Base-by-base conservation (phyloP, 2,888 invertebrate species). In the Plutella xylostella region DNA sequence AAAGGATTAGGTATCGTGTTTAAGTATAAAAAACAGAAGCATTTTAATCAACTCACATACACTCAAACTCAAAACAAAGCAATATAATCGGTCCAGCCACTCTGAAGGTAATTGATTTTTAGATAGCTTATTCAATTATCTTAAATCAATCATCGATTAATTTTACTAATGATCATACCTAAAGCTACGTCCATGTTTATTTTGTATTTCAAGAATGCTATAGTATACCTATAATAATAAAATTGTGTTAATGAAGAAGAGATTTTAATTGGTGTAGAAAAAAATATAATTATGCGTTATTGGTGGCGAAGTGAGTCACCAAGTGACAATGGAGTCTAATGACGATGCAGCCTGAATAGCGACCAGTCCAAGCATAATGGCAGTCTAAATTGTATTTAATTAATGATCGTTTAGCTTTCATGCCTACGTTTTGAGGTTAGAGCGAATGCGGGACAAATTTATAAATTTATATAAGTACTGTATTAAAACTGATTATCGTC, bases 261-360 rank as follows among this genome's bases (percentile, higher is more conserved):
- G 19, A 12, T 65, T 58, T 64, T 65, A 65, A 66, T 68, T 65
- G 63, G 55, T 51, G 54, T 55, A 50, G 54, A 58, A 61, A 58
- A 66, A 63, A 63, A 62, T 61, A 60, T 42, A 67, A 38, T n/a
- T n/a, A 68, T 66, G 58, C 64, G 70, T 68, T 68, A 70, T 71
- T 60, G 68, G 69, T 72, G 68, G 65, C 56, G 60, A 64, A n/a
- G n/a, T n/a, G n/a, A n/a, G n/a, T n/a, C n/a, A n/a, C n/a, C 30
- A 58, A 56, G 58, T 52, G 57, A 75, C 74, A 78, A 76, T 75
- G 72, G 57, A 61, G 63, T 63, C 66, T 68, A 72, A 72, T 72
- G 65, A 68, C 63, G 65, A 63, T 58, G 62, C 60, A 67, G 61
- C 55, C 58, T 74, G 71, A 76, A 76, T 74, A 57, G 69, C 55